phyloP scores from a whole-genome alignment of 2,797 vertebrate species.

The Manis crassicaudata region DNA sequence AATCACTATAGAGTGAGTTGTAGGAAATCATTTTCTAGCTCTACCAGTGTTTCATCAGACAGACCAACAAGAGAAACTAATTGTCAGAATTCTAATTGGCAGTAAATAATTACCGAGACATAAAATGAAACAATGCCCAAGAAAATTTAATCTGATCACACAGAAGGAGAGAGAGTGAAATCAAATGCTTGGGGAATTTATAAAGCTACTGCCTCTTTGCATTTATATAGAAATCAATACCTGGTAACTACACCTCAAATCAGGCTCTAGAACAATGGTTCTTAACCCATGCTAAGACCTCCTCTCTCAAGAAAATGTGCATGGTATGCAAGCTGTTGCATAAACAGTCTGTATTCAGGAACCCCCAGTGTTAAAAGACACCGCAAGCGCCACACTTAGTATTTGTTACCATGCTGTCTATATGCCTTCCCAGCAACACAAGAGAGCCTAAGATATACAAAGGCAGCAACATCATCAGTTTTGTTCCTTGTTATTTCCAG shows the following conservation, averaged over 20 bases:
- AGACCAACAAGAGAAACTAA: not conserved
- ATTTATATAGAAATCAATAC: conserved; percentile 71
- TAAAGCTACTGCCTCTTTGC: not conserved
- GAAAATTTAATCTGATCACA: conserved; percentile 27
- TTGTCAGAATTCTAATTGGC: conserved; percentile 9
- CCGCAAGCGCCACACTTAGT: not conserved
- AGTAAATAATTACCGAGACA: not conserved
- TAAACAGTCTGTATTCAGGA: not conserved
- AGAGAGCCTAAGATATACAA: not conserved
- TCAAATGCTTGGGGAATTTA: not conserved
- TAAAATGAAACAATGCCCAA: conserved; percentile 29
- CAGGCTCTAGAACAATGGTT: not conserved
- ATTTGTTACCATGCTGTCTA: not conserved
- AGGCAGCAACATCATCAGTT: not conserved
- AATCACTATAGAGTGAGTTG: not conserved
- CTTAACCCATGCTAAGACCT: not conserved
- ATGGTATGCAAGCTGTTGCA: not conserved
- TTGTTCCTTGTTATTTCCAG: not conserved
- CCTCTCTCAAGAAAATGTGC: not conserved
- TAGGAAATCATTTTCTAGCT: not conserved
- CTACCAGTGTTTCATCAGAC: not conserved
- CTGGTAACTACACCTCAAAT: conserved; percentile 49
- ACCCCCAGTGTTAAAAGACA: not conserved
- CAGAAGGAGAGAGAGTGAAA: rapidly evolving
- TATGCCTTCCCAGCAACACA: not conserved